Conservation (phyloP, 2,888 invertebrate species). For the Catocala sponsa region DNA sequence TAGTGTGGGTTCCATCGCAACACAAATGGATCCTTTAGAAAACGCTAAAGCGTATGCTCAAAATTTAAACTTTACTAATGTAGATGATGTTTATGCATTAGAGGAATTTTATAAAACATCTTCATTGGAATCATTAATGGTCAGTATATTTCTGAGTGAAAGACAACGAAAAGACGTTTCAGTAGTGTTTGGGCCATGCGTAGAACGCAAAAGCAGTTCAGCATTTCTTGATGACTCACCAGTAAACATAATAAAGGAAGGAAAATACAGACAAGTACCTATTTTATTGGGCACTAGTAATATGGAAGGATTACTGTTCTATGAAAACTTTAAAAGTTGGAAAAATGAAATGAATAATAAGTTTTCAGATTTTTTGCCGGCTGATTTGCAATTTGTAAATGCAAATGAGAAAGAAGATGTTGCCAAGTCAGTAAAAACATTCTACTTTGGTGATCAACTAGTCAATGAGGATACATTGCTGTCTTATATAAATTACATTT, state of each 20-base stretch:
- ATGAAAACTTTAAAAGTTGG: constrained; percentile 45
- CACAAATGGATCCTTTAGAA: constrained; percentile 59
- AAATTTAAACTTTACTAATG: constrained; percentile 51
- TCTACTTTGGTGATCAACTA: constrained; percentile 60
- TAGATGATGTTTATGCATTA: constrained; percentile 48
- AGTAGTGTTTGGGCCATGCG: constrained; percentile 53
- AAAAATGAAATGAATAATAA: constrained; percentile 54
- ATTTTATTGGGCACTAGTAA: constrained; percentile 58
- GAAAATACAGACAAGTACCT: constrained; percentile 43
- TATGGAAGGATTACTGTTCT: constrained; percentile 58
- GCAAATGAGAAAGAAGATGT: constrained; percentile 51
- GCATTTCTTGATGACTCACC: constrained; percentile 44
- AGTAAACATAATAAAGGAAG: constrained; percentile 35
- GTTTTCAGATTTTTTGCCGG: constrained; percentile 62
- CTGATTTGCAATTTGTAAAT: constrained; percentile 57
- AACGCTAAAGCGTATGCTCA: constrained; percentile 58
- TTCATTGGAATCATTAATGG: constrained; percentile 31
- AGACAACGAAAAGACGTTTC: constrained; percentile 19
- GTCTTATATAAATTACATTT: constrained; percentile 50
- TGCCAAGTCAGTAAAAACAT: constrained; percentile 51
- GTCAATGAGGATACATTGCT: constrained; percentile 42
- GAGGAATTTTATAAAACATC: constrained; percentile 57
- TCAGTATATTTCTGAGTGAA: constrained; percentile 17
- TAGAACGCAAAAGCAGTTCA: constrained; percentile 54
- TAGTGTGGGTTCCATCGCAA: constrained; percentile 40